Conservation (phyloP, 2,797 vertebrate genomes). For the Ptychadena robeensis region DNA sequence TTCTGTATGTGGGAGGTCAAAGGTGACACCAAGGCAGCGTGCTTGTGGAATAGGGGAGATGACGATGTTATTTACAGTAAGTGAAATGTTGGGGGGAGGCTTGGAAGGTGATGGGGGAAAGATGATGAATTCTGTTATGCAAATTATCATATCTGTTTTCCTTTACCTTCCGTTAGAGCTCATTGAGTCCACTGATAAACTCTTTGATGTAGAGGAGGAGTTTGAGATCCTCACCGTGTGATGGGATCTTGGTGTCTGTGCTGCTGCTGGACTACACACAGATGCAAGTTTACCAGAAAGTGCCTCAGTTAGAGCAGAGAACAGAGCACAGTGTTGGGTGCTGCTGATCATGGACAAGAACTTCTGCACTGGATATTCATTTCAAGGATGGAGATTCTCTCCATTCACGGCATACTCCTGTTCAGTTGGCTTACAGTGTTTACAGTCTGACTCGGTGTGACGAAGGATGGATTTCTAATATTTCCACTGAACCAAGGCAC, state of each 20-base stretch:
- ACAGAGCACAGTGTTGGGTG: conserved; percentile 68
- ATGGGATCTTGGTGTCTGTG: conserved; percentile 53
- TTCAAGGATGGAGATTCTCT: neutral
- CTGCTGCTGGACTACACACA: neutral
- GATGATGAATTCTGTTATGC: no score
- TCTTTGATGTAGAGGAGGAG: conserved; percentile 86
- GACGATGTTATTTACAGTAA: no score
- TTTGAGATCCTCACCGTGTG: conserved; percentile 87
- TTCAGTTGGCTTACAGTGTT: conserved; percentile 30
- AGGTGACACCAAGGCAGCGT: no score
- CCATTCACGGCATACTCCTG: conserved; percentile 13
- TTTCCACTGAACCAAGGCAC: neutral
- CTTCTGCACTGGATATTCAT: conserved; percentile 16
- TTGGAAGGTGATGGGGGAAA: no score
- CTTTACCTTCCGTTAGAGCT: conserved; percentile 75
- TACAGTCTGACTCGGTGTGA: conserved; percentile 26
- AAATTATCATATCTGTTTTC: neutral
- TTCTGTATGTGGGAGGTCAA: no score
- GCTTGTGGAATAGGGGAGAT: no score
- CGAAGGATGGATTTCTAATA: conserved; percentile 8
- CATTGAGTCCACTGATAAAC: conserved; percentile 85
- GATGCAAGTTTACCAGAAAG: conserved; percentile 74
- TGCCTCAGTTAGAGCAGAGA: conserved; percentile 73
- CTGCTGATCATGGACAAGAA: neutral
- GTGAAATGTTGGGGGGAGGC: no score